A percentile compares a stretch with the other conserved stretches of the same genome.
Evolutionary conservation across 2,797 vertebrate species (phyloP).

Genomic region (Chrosomus eos): DNA sequence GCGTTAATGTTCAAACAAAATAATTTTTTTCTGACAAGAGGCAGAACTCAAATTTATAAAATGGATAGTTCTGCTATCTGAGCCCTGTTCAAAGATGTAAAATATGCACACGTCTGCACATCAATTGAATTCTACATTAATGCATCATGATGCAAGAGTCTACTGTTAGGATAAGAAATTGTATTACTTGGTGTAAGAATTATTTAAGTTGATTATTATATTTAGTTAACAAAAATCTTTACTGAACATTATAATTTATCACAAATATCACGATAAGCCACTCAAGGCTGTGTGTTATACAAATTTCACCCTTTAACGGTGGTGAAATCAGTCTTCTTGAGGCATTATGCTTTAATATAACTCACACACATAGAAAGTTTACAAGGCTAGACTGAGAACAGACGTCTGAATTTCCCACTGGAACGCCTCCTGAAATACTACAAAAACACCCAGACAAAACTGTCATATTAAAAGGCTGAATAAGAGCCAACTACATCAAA

Average conservation of each 20-base stretch:
- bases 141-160: neutral
- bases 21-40: neutral
- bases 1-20: conserved; percentile 23
- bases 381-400: conserved; percentile 11
- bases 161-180: neutral
- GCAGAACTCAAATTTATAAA: neutral
- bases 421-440: neutral
- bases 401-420: neutral
- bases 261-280: neutral
- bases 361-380: neutral
- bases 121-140: neutral
- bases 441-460: conserved; percentile 16
- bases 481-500: conserved; percentile 13
- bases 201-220: too few species aligned
- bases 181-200: neutral
- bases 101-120: neutral
- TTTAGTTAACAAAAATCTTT: neutral
- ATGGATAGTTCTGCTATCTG: neutral
- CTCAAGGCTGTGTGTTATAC: neutral
- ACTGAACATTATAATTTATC: neutral
- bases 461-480: neutral
- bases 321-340: neutral
- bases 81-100: neutral
- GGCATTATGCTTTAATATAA: conserved; percentile 3
- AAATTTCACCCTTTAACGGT: neutral